Conservation (phyloP, 2,113 vertebrate genomes). For the Meleagris gallopavo region DNA sequence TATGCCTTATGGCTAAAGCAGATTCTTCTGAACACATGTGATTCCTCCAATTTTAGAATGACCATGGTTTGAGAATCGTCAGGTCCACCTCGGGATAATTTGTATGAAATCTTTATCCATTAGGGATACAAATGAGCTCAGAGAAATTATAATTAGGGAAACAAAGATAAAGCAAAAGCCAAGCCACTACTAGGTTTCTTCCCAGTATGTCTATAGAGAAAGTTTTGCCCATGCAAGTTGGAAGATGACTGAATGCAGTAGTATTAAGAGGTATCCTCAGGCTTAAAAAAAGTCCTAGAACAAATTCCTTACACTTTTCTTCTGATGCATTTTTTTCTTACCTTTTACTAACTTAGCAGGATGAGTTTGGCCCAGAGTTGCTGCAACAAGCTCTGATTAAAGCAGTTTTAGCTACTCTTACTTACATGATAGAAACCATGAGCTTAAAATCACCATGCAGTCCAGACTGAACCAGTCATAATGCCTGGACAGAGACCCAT, state of each 20-base stretch:
- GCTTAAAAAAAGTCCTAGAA: not conserved
- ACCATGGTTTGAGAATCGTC: not conserved
- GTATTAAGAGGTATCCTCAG: not conserved
- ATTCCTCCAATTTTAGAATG: not conserved
- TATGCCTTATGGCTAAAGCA: not conserved
- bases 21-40: not conserved
- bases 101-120: not conserved
- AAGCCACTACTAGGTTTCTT: not conserved
- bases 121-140: not conserved
- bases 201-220: not conserved
- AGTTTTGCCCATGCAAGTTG: not conserved
- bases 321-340: not conserved
- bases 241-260: not conserved
- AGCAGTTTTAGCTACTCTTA: not conserved
- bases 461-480: not conserved
- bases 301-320: not conserved
- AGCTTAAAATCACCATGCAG: not conserved
- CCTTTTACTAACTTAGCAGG: not conserved
- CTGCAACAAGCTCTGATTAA: not conserved
- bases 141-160: not conserved
- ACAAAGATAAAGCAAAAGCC: not conserved
- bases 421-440: not conserved
- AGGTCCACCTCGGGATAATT: not conserved
- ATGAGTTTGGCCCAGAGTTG: not conserved
- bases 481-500: not conserved